Base-by-base conservation (phyloP, 2,888 invertebrate genomes). In the Phengaris alcon region DNA sequence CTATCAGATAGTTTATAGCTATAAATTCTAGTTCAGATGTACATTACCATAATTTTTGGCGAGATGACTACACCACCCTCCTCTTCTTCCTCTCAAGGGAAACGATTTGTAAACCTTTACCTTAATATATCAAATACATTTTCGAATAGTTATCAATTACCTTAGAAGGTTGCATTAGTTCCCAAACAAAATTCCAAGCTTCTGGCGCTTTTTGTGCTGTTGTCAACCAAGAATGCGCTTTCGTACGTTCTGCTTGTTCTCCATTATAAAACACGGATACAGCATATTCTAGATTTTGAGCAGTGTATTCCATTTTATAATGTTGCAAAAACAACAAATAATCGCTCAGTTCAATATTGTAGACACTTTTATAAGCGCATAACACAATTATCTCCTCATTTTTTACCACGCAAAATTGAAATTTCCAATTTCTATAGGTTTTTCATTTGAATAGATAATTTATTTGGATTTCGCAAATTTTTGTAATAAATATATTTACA, bases 171-270 rank as follows among this genome's bases (percentile, higher is more conserved):
- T 96, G 95, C 81, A 99, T 94, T 51, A 99, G 94, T 79, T 97
- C 96, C 98, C 98, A 98, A 7, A 97, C 96, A 87, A 98, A 98
- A 81, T 95, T 96, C 99, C 99, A 99, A 52, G 98, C 98, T 87
- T 97, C 96, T 2, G 96, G 95, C 46, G 97, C 97, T 79, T 95
- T 94, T 88, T 98, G 98, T 12, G 97, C 97, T 80, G 95, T 94
- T 59, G 97, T 96, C 69, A 99, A 94, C 97, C 97, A 98, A 70
- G 96, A 95, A 85, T 98, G 97, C 77, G 97, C 96, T 81, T 96
- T 95, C 12, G 96, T 95, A 83, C 97, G 96, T 81, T 97, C 96
- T 70, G 86, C 89, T 85, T 85, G 94, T 82, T 90, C 94, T 83
- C 93, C 92, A 80, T 93, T 93, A 82, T 96, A 96, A 89, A 96